Percentiles rank a stretch among this genome's conserved stretches.
Conservation (phyloP, 2,113 vertebrate species). For the Cochlearius cochlearius region DNA sequence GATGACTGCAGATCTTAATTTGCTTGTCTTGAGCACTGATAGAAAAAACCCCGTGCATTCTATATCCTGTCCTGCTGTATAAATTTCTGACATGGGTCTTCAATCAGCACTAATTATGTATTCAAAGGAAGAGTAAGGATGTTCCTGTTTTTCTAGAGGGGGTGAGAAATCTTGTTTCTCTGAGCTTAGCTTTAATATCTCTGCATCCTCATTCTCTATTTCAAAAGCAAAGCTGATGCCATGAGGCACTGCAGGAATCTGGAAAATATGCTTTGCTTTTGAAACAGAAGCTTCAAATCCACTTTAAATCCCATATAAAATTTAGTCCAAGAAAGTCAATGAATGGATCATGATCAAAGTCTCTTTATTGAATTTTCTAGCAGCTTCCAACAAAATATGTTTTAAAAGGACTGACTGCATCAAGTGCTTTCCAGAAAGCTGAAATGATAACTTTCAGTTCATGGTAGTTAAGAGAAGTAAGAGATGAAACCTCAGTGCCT, state of each 20-base stretch:
- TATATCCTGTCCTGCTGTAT: not conserved
- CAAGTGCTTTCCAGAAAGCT: constrained; percentile 37
- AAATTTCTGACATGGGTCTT: not conserved
- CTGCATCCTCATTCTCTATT: constrained; percentile 54
- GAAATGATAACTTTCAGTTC: constrained; percentile 10
- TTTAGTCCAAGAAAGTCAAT: constrained; percentile 63
- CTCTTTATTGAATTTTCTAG: constrained; percentile 60
- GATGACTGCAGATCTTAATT: not conserved
- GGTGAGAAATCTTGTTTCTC: constrained; percentile 52
- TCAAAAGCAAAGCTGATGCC: constrained; percentile 60
- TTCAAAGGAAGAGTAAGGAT: constrained; percentile 42
- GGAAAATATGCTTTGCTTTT: constrained; percentile 63
- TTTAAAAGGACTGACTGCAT: constrained; percentile 47
- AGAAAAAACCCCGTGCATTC: not conserved
- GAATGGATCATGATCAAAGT: constrained; percentile 64
- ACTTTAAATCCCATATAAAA: constrained; percentile 67
- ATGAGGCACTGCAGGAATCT: constrained; percentile 53
- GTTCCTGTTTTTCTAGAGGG: constrained; percentile 55
- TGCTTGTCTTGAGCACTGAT: not conserved
- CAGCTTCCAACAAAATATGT: constrained; percentile 52
- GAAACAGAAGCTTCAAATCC: constrained; percentile 68
- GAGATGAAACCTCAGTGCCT: not conserved
- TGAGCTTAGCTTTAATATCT: constrained; percentile 61
- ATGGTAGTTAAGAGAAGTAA: not conserved
- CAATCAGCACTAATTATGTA: constrained; percentile 51